phyloP scores from a whole-genome alignment of 2,888 invertebrate genomes.

The Achlya flavicornis region DNA sequence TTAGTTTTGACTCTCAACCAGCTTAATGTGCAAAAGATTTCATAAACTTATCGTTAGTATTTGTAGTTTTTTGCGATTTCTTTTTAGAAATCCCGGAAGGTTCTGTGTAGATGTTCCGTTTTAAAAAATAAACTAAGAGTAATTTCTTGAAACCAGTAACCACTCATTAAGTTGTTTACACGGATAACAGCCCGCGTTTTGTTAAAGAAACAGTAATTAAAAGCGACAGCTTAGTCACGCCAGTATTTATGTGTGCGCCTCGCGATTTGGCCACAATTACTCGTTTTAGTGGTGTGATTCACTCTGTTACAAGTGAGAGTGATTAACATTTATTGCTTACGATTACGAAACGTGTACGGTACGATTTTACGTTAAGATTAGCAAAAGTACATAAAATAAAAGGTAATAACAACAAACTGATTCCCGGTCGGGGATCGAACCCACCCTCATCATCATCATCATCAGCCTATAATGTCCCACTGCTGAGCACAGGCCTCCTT shows the following conservation, averaged over 20 bases:
- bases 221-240: slow-evolving; percentile 41
- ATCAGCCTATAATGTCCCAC: too few relatives aligned
- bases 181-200: slow-evolving; percentile 14
- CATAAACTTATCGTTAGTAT: too few relatives aligned
- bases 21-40: too few relatives aligned
- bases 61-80: too few relatives aligned
- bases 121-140: not conserved
- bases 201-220: slow-evolving; percentile 33
- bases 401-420: too few relatives aligned
- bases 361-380: slow-evolving; percentile 25
- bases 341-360: slow-evolving; percentile 23
- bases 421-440: too few relatives aligned
- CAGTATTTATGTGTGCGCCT: slow-evolving; percentile 49
- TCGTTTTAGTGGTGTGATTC: slow-evolving; percentile 52
- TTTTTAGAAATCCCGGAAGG: not conserved
- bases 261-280: slow-evolving; percentile 50
- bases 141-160: not conserved
- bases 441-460: too few relatives aligned
- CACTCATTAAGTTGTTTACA: slow-evolving; percentile 6
- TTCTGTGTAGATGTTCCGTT: not conserved
- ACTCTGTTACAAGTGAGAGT: slow-evolving; percentile 40
- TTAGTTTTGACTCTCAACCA: too few relatives aligned
- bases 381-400: not conserved
- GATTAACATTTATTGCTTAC: slow-evolving; percentile 15
- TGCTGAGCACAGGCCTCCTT: too few relatives aligned